Percentiles rank a stretch among this genome's conserved stretches.
Evolutionary conservation across 1,140 invertebrate species (phyloP).

Genomic region (Meteorus sp.): DNA sequence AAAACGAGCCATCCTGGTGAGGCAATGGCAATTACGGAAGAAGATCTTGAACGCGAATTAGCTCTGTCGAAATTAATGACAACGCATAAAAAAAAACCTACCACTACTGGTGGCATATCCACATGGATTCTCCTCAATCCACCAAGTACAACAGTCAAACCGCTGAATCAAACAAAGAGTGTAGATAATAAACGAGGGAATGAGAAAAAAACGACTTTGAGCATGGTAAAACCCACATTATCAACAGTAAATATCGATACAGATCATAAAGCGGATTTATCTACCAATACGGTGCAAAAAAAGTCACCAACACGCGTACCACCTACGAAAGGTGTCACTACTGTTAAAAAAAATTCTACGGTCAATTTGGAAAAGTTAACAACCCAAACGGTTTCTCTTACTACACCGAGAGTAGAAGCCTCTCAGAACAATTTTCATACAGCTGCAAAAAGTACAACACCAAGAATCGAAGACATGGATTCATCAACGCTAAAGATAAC

Average conservation of each 20-base stretch:
- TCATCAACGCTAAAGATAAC: background rate
- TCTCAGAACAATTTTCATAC: background rate
- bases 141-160: conserved; percentile 54
- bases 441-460: background rate
- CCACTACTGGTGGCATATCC: conserved; percentile 68
- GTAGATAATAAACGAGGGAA: conserved; percentile 28
- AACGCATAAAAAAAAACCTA: conserved; percentile 59
- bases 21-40: conserved; percentile 56
- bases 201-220: conserved; percentile 21
- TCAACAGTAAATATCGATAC: conserved; percentile 7
- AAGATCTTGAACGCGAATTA: conserved; percentile 52
- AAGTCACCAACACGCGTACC: conserved; percentile 2
- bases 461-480: background rate
- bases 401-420: conserved; percentile 10
- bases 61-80: conserved; percentile 37
- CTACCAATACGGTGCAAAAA: conserved; percentile 12
- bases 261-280: conserved; percentile 12
- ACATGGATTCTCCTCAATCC: conserved; percentile 76
- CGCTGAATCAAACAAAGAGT: too few relatives aligned
- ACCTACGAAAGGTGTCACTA: conserved; percentile 31
- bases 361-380: conserved; percentile 29
- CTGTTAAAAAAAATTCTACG: conserved; percentile 20
- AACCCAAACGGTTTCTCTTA: conserved; percentile 15
- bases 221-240: conserved; percentile 1
- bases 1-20: conserved; percentile 53